Percentiles rank a stretch among this genome's conserved stretches.
phyloP scores from a whole-genome alignment of 2,888 invertebrate genomes.

The Eubasilissa splendida region DNA sequence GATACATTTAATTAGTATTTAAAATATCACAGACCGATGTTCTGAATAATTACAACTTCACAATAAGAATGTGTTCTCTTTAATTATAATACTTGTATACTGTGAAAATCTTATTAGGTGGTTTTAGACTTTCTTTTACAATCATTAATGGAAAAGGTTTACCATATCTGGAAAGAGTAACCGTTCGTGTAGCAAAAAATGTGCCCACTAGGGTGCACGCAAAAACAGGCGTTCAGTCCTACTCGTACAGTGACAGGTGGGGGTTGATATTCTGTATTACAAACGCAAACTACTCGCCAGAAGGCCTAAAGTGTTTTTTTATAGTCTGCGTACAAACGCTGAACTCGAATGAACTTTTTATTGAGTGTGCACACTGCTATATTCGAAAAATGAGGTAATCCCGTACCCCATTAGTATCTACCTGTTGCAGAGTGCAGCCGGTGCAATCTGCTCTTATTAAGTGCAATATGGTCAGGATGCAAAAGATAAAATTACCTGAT shows the following conservation, averaged over 20 bases:
- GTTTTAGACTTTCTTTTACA: too few relatives aligned
- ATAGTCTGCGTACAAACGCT: too few relatives aligned
- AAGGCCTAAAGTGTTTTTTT: neutral
- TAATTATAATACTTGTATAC: too few relatives aligned
- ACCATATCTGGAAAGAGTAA: neutral
- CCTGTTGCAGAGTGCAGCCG: conserved; percentile 13
- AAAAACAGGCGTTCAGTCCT: conserved; percentile 11
- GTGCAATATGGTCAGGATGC: conserved; percentile 1
- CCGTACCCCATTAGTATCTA: neutral
- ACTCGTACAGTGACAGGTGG: conserved; percentile 19
- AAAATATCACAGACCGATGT: too few relatives aligned
- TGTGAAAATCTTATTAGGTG: too few relatives aligned
- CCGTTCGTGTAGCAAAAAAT: conserved; percentile 7
- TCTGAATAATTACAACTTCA: too few relatives aligned
- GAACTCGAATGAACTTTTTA: neutral
- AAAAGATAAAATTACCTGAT: neutral
- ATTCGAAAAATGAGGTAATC: neutral
- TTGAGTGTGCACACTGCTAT: neutral
- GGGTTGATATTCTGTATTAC: neutral
- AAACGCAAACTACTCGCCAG: neutral
- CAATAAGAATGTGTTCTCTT: too few relatives aligned
- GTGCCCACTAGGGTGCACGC: conserved; percentile 18
- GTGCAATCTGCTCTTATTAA: conserved; percentile 21
- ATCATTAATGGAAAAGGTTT: neutral
- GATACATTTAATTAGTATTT: too few relatives aligned